Base-by-base conservation (phyloP, 1,140 invertebrate species). In the Drosophila jambulina region DNA sequence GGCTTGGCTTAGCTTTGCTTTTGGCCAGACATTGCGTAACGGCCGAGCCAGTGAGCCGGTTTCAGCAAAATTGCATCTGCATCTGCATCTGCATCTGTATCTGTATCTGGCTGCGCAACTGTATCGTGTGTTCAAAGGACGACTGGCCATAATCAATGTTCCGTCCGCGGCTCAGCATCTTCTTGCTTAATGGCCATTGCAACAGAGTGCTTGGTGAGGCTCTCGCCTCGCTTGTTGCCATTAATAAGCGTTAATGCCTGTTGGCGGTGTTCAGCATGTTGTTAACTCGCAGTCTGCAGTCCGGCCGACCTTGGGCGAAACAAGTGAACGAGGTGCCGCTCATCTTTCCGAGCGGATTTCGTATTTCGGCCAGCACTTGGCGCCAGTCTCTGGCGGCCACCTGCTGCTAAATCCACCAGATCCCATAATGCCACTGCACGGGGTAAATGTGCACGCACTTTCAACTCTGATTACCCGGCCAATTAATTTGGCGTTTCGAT, bases 401-500 rank as follows among this genome's bases (percentile, higher is more conserved):
- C 85, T 90, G 85, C 63, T 63, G 80, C 40, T 78, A 42, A 58
- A 62, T 72, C 62, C 48, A 46, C 15, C 32, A 27, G 32, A 45
- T 49, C 23, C 19, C 13, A 23, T 53, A 53, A 34, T 34, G 51
- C 49, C 45, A 57, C 68, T 65, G 48, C 15, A 2, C 38, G 23
- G 46, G 60, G 38, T 36, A 46, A 68, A 19, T 57, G 42, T 25
- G 43, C 63, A 68, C 71, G 61, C 69, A 59, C 67, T 78, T 74
- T 60, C 61, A 77, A 78, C 61, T 84, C 68, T 43, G 61, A 57
- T 78, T 79, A 78, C 65, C 40, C 4, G 65, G 48, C 68, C 78
- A 90, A 81, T 88, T 72, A 78, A 90, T 84, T 79, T 58, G 70
- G 67, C 64, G 45, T 84, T 75, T 77, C 68, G 65, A 72, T 84